Evolutionary conservation across 2,888 invertebrate species (phyloP).

Genomic region (Pandemis corylana): DNA sequence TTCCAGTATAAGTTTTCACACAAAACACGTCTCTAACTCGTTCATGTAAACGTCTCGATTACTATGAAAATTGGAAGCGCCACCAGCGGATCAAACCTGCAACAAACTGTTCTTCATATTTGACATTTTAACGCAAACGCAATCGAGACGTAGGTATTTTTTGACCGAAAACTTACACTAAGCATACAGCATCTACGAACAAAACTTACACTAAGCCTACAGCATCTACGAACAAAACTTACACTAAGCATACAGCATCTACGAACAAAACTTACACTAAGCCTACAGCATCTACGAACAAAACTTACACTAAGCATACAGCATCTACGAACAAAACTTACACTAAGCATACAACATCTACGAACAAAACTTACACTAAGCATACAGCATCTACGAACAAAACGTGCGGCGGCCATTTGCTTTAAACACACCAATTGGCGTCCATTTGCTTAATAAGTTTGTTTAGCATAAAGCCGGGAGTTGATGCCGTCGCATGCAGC

Average conservation of each 20-base stretch:
- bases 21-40: too few relatives aligned
- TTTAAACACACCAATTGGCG: constrained; percentile 37
- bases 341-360: background rate
- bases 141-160: too few relatives aligned
- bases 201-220: background rate
- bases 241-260: background rate
- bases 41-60: too few relatives aligned
- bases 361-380: background rate
- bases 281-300: background rate
- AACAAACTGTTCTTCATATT: too few relatives aligned
- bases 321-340: background rate
- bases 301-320: background rate
- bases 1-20: too few relatives aligned
- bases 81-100: too few relatives aligned
- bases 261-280: background rate
- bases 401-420: constrained; percentile 16
- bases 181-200: background rate
- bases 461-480: constrained; percentile 47
- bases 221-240: background rate
- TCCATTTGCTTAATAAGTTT: constrained; percentile 40
- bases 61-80: too few relatives aligned
- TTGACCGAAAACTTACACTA: too few relatives aligned
- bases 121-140: too few relatives aligned
- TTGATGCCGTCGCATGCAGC: constrained; percentile 71
- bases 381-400: background rate